Evolutionary conservation across 64 coral and sea anemone genomes (phyloP).

Genomic region (Anthopleura sola): DNA sequence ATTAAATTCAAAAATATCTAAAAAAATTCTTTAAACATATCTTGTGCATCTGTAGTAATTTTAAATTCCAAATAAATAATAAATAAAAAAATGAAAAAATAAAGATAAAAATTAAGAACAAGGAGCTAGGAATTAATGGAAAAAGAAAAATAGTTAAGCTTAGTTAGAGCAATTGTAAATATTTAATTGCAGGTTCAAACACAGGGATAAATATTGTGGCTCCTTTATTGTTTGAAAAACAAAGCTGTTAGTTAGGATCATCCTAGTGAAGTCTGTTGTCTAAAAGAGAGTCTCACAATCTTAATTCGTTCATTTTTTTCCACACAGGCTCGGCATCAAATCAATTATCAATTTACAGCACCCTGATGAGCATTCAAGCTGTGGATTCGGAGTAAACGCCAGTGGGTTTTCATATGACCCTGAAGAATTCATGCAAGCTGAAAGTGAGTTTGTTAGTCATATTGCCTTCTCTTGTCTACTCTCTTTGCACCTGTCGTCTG

Average conservation of each 20-base stretch:
- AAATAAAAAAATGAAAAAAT: too few species aligned
- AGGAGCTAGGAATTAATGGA: too few species aligned
- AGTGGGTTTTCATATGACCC: constrained; percentile 93
- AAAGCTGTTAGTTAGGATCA: background rate
- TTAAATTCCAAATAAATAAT: too few species aligned
- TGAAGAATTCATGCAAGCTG: constrained; percentile 86
- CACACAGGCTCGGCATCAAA: constrained; percentile 69
- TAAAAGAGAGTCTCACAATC: background rate
- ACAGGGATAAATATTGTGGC: background rate
- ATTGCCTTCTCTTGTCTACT: background rate
- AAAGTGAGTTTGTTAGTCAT: constrained; percentile 40
- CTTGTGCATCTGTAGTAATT: too few species aligned
- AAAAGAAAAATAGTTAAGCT: too few species aligned
- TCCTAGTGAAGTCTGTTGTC: background rate
- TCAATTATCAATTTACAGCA: constrained; percentile 95
- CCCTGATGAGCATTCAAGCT: constrained; percentile 88
- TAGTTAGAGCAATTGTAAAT: background rate
- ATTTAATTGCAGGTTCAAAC: background rate
- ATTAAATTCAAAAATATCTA: background rate
- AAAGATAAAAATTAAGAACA: too few species aligned
- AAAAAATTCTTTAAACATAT: too few species aligned
- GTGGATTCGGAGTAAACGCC: constrained; percentile 87
- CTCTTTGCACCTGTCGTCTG: background rate
- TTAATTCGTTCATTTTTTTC: background rate
- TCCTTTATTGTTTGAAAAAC: background rate